A percentile compares a stretch with the other conserved stretches of the same genome.
phyloP scores from a whole-genome alignment of 2,113 vertebrate genomes.

The Perca fluviatilis region DNA sequence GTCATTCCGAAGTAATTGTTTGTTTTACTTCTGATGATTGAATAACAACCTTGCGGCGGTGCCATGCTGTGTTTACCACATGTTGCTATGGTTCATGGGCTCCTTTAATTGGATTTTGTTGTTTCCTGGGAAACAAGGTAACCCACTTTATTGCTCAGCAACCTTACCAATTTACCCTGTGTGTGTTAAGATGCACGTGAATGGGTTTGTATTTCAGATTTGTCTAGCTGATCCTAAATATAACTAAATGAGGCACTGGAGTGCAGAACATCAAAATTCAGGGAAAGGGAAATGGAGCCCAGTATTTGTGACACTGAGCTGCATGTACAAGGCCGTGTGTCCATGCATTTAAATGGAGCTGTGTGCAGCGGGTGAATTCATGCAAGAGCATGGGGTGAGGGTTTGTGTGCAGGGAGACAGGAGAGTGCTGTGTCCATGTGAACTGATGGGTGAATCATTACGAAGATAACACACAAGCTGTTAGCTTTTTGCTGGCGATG shows the following conservation, averaged over 20 bases:
- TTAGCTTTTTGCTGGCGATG: constrained; percentile 63
- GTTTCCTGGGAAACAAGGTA: constrained; percentile 79
- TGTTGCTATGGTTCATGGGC: constrained; percentile 76
- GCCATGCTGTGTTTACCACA: constrained; percentile 77
- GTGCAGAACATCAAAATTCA: constrained; percentile 22
- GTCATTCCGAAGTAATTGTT: constrained; percentile 80
- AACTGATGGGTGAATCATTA: constrained; percentile 74
- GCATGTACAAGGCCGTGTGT: constrained; percentile 1
- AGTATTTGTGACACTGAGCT: constrained; percentile 25
- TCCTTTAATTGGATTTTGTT: constrained; percentile 77
- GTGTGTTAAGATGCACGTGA: constrained; percentile 47
- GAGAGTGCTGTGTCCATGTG: constrained; percentile 60
- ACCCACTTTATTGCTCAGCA: constrained; percentile 72
- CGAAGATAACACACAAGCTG: constrained; percentile 74
- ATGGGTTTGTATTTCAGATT: constrained; percentile 44
- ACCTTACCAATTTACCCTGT: constrained; percentile 52
- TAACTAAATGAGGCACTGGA: constrained; percentile 39
- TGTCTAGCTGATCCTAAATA: constrained; percentile 47
- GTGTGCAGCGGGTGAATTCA: constrained; percentile 30
- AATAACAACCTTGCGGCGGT: constrained; percentile 70
- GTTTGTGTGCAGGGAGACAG: constrained; percentile 48
- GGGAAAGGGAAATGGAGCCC: constrained; percentile 16
- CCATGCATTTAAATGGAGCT: constrained; percentile 37
- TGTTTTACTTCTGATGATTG: constrained; percentile 78
- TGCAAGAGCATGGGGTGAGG: constrained; percentile 30